Evolutionary conservation across 2,888 invertebrate genomes (phyloP).

Genomic region (Selenia dentaria): DNA sequence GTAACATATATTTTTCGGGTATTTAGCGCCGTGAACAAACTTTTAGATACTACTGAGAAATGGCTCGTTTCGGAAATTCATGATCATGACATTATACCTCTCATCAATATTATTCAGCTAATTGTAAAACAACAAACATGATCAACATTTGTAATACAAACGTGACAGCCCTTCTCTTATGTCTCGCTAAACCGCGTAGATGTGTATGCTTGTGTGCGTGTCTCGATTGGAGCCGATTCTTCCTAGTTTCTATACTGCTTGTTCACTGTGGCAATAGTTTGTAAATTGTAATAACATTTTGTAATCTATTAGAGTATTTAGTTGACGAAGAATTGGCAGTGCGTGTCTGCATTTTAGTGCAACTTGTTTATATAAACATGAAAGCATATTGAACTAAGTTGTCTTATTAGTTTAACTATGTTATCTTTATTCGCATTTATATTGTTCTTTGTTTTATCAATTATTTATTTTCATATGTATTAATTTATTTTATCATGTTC

Average conservation of each 20-base stretch:
- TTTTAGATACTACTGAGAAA: conserved; percentile 37
- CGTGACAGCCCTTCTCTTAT: neutral
- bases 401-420: conserved; percentile 32
- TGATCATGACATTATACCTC: neutral
- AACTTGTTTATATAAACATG: conserved; percentile 61
- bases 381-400: conserved; percentile 81
- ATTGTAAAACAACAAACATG: too few species aligned
- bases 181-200: neutral
- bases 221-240: conserved; percentile 4
- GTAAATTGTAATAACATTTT: conserved; percentile 49
- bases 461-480: too few species aligned
- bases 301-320: conserved; percentile 60
- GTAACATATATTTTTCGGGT: conserved; percentile 76
- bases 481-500: too few species aligned
- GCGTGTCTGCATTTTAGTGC: conserved; percentile 86
- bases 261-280: conserved; percentile 51
- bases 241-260: conserved; percentile 13
- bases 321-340: conserved; percentile 75
- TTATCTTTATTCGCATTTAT: too few species aligned
- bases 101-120: neutral
- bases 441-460: too few species aligned
- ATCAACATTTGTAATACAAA: neutral
- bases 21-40: conserved; percentile 19
- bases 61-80: neutral
- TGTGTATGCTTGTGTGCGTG: neutral